A percentile compares a stretch with the other conserved stretches of the same genome.
Evolutionary conservation across 2,797 vertebrate genomes (phyloP).

Genomic region (Propithecus perrieri): DNA sequence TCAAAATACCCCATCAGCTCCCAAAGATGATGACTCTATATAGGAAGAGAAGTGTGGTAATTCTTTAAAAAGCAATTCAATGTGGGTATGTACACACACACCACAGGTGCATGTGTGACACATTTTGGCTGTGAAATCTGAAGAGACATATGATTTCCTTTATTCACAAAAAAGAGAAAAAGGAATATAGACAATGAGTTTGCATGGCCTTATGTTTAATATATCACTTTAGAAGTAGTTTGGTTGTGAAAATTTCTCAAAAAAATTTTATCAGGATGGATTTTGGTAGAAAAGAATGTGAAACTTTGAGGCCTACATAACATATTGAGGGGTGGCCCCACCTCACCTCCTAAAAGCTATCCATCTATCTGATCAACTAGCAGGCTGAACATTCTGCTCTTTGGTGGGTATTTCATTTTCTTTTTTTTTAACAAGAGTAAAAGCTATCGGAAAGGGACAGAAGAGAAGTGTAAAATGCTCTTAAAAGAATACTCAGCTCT

Average conservation of each 20-base stretch:
- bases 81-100: background rate
- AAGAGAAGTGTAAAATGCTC: background rate
- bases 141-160: background rate
- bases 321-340: background rate
- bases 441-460: background rate
- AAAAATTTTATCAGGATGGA: background rate
- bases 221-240: background rate
- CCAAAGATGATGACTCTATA: background rate
- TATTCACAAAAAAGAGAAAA: background rate
- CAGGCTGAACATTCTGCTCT: background rate
- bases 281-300: background rate
- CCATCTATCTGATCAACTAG: background rate
- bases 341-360: background rate
- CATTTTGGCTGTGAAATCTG: background rate
- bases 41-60: background rate
- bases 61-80: background rate
- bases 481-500: background rate
- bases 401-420: background rate
- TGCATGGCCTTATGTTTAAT: background rate
- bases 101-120: too few relatives aligned
- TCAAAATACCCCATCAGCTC: background rate
- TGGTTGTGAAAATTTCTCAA: background rate
- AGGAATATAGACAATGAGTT: background rate
- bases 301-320: too few relatives aligned
- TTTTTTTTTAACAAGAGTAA: conserved; percentile 9